Conservation (phyloP, 2,797 vertebrate genomes). For the Rhynchonycteris naso region DNA sequence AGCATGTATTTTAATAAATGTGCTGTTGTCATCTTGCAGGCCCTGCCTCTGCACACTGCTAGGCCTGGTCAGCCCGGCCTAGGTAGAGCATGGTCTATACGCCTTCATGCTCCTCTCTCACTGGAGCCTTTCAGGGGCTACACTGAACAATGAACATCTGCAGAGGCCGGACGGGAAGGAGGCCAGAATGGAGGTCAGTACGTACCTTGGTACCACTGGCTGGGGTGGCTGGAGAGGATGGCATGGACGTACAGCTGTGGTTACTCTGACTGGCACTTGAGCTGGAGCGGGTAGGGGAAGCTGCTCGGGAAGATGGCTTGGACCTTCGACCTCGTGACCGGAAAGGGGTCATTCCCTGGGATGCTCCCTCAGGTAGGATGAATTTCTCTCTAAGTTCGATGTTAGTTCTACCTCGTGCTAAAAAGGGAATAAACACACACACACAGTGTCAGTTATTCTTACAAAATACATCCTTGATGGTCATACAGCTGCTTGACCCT, state of each 20-base stretch:
- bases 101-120: not conserved
- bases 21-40: not conserved
- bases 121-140: constrained; percentile 1
- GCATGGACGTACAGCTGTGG: constrained; percentile 94
- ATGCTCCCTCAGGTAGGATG: constrained; percentile 96
- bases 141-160: not conserved
- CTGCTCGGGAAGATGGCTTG: constrained; percentile 96
- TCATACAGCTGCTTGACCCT: constrained; percentile 52
- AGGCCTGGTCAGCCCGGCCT: not conserved
- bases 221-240: constrained; percentile 94
- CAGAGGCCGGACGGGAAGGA: not conserved
- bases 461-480: not conserved
- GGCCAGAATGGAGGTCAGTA: not conserved
- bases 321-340: constrained; percentile 95
- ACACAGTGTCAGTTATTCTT: constrained; percentile 5
- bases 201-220: constrained; percentile 95
- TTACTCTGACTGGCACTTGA: constrained; percentile 98
- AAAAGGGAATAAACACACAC: constrained; percentile 41
- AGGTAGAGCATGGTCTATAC: not conserved
- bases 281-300: constrained; percentile 96
- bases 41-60: not conserved
- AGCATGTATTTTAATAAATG: constrained; percentile 22
- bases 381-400: constrained; percentile 98
- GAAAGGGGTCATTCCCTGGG: constrained; percentile 96
- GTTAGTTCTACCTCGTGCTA: constrained; percentile 97